Conservation (phyloP, 2,113 vertebrate genomes). For the Paratilapia polleni region DNA sequence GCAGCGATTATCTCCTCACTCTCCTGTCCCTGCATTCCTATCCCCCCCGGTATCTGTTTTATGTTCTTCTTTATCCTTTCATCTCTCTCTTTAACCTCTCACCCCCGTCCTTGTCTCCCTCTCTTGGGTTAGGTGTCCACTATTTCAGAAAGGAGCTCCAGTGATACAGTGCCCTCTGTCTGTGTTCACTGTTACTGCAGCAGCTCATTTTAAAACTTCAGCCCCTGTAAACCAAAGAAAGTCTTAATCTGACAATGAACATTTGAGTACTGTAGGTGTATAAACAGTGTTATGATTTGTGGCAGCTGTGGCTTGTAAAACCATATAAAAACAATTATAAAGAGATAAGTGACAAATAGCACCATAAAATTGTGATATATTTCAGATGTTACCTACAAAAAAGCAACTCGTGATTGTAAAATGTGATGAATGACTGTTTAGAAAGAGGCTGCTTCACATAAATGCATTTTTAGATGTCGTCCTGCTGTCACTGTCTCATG, state of each 20-base stretch:
- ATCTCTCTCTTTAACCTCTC: neutral
- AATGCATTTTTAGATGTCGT: neutral
- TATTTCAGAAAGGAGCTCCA: constrained; percentile 34
- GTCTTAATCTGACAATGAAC: neutral
- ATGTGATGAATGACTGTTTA: neutral
- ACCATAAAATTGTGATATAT: neutral
- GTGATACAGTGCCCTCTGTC: constrained; percentile 75
- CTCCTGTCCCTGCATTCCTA: neutral
- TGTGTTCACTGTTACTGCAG: constrained; percentile 46
- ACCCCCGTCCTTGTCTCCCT: neutral
- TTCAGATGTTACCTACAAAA: neutral
- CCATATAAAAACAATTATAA: neutral
- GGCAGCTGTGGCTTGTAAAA: neutral
- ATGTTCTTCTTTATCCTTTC: neutral
- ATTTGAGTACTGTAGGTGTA: neutral
- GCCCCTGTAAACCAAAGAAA: neutral
- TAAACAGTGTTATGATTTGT: neutral
- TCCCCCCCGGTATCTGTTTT: neutral
- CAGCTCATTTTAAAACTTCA: neutral
- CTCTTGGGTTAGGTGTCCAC: constrained; percentile 14
- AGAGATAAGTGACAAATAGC: neutral
- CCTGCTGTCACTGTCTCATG: neutral
- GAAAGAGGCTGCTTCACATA: neutral
- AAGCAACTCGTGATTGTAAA: neutral
- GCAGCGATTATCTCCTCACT: constrained; percentile 16